phyloP scores from a whole-genome alignment of 2,888 invertebrate species.

The Microctonus brassicae region DNA sequence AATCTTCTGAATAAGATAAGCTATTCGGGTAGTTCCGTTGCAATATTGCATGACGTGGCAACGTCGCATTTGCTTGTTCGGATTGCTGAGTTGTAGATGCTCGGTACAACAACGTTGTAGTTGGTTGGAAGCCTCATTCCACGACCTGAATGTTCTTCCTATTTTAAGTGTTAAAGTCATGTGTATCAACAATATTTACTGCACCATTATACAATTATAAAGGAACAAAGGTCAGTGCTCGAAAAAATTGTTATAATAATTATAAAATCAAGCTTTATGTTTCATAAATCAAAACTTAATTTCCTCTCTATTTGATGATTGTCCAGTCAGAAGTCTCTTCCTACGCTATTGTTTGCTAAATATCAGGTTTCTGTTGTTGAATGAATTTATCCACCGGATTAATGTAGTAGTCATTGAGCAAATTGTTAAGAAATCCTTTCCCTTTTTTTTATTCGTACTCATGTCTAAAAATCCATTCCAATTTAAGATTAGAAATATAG shows the following conservation, averaged over 20 bases:
- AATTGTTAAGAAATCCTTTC: neutral
- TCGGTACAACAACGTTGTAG: constrained; percentile 29
- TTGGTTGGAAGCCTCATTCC: constrained; percentile 19
- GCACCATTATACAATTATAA: neutral
- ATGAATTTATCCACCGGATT: too few species aligned
- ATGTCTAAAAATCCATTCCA: neutral
- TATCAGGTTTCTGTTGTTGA: neutral
- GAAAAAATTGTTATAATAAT: neutral
- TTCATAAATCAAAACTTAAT: neutral
- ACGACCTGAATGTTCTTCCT: neutral
- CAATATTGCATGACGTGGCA: constrained; percentile 27
- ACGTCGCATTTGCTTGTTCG: constrained; percentile 29
- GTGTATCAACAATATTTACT: neutral
- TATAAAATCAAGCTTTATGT: neutral
- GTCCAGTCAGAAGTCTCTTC: neutral
- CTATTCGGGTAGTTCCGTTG: neutral
- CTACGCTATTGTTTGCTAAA: neutral
- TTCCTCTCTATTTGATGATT: neutral
- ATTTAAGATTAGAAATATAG: neutral
- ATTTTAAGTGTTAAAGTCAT: constrained; percentile 11
- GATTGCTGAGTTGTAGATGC: constrained; percentile 33
- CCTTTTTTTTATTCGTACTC: neutral
- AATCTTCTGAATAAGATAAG: neutral
- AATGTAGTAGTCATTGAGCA: too few species aligned
- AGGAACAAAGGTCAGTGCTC: constrained; percentile 17